Percentiles rank a stretch among this genome's conserved stretches.
These are phyloP conservation scores for Battus philenor DNA, from an alignment of 1,140 invertebrate genomes.

Conservation along the genomic window DNA sequence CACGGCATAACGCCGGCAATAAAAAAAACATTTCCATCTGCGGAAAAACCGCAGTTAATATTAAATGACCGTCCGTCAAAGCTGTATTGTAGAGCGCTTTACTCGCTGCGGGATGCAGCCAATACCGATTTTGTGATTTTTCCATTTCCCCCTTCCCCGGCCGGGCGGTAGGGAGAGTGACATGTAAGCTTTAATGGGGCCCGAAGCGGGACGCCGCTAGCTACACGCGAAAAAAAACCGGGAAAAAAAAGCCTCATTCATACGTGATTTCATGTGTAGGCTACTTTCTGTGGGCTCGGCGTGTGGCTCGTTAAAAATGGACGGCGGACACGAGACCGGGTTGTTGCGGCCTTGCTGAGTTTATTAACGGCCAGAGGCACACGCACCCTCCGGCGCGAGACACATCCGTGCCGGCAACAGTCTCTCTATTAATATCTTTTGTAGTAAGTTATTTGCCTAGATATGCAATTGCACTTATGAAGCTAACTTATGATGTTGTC, in stretches of 20 bases:
- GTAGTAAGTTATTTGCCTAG: too few relatives aligned
- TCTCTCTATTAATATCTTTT: neutral
- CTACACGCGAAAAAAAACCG: constrained; percentile 64
- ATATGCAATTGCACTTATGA: too few relatives aligned
- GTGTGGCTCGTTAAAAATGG: constrained; percentile 72
- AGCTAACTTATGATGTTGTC: too few relatives aligned
- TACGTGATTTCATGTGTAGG: constrained; percentile 74
- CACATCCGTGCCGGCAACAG: neutral
- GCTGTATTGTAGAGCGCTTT: constrained; percentile 65
- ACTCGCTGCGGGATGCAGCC: constrained; percentile 59
- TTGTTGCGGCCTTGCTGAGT: constrained; percentile 68
- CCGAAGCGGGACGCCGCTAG: constrained; percentile 60
- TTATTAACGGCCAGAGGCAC: constrained; percentile 61
- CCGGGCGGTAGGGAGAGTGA: constrained; percentile 42
- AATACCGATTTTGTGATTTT: constrained; percentile 73
- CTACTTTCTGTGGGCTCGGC: constrained; percentile 69
- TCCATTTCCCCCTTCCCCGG: constrained; percentile 30
- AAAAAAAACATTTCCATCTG: constrained; percentile 75
- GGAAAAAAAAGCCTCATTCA: constrained; percentile 70
- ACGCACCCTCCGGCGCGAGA: constrained; percentile 2
- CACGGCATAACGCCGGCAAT: constrained; percentile 62
- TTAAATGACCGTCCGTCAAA: constrained; percentile 74
- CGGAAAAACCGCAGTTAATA: constrained; percentile 74
- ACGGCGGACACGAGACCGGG: constrained; percentile 53
- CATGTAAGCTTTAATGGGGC: constrained; percentile 74